Evolutionary conservation across 2,113 vertebrate species (phyloP), one percentile per base, ranked within the genome.

Genomic region (Melanotaenia duboulayi): DNA sequence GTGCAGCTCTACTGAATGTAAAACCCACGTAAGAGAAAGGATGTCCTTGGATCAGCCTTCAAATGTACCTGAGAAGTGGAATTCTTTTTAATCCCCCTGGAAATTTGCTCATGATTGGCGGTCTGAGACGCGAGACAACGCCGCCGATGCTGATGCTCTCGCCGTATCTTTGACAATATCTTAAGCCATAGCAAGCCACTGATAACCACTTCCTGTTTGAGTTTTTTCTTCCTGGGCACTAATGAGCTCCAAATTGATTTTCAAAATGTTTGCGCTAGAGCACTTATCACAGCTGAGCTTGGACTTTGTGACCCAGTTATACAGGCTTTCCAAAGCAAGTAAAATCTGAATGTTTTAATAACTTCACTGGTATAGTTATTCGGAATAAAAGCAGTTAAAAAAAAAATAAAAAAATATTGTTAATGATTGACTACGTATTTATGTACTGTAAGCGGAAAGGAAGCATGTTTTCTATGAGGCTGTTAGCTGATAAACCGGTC

Each of bases 141-240:
- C 39, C 0, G 0, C 10, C 42, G 2, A 54, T 0, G 12, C 4
- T 2, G 16, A 3, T 35, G 11, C 25, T 63, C 10, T 17, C 4
- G 1, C 9, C 9, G 9, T 46, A 25, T 13, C 14, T 8, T 13
- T 57, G 37, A 63, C 10, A 13, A 48, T 48, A 48, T 19, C 13
- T 48, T 39, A 2, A 5, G 44, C 10, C 3, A 39, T 54, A 13
- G 46, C 1, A 48, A 14, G 9, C 25, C 20, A 46, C 16, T 46
- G n/a, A 35, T 3, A 42, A 55, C 19, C 1, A 49, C 32, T 56
- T 61, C 1, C n/a, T 50, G 11, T 10, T 60, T 25, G 19, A 9
- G 22, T 40, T 11, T 59, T 37, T 22, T 13, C 16, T 12, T 49
- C 20, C 1, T 28, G 2, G 4, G 25, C 2, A 48, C 17, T n/a